phyloP scores from a whole-genome alignment of 2,113 vertebrate genomes.

The Myiopsitta monachus region DNA sequence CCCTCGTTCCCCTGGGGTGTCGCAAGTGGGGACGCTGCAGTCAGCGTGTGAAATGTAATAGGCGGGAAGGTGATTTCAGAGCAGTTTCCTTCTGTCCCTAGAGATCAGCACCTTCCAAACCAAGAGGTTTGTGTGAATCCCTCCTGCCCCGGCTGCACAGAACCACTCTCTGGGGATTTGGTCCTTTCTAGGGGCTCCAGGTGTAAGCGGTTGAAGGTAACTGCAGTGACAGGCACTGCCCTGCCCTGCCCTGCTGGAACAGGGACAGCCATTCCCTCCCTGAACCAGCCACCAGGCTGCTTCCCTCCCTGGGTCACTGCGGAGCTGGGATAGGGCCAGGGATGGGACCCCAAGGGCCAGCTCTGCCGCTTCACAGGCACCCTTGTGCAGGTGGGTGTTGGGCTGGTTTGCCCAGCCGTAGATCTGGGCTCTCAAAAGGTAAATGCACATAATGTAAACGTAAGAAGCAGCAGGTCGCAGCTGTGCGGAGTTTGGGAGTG shows the following conservation, averaged over 20 bases:
- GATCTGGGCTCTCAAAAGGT: fast-evolving
- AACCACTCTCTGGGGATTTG: fast-evolving
- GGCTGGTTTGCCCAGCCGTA: not conserved
- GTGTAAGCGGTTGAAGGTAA: not conserved
- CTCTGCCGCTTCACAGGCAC: not conserved
- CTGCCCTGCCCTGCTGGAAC: not conserved
- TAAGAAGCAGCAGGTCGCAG: not conserved
- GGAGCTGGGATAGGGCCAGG: fast-evolving
- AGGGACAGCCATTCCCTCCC: fast-evolving
- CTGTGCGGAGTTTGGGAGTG: fast-evolving
- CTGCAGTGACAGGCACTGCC: fast-evolving
- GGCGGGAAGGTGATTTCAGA: not conserved
- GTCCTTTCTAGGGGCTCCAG: not conserved
- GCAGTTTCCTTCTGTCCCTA: not conserved
- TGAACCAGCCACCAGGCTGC: fast-evolving
- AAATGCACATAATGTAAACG: not conserved
- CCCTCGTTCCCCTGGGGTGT: fast-evolving
- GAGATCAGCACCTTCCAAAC: not conserved
- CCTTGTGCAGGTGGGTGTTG: fast-evolving
- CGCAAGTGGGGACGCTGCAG: not conserved
- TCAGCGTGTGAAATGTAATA: fast-evolving
- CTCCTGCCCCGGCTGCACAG: not conserved
- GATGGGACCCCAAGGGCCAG: not conserved
- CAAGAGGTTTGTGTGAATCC: not conserved
- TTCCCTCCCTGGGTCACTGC: fast-evolving